phyloP scores from a whole-genome alignment of 2,888 invertebrate genomes.

The Stenurella melanura region DNA sequence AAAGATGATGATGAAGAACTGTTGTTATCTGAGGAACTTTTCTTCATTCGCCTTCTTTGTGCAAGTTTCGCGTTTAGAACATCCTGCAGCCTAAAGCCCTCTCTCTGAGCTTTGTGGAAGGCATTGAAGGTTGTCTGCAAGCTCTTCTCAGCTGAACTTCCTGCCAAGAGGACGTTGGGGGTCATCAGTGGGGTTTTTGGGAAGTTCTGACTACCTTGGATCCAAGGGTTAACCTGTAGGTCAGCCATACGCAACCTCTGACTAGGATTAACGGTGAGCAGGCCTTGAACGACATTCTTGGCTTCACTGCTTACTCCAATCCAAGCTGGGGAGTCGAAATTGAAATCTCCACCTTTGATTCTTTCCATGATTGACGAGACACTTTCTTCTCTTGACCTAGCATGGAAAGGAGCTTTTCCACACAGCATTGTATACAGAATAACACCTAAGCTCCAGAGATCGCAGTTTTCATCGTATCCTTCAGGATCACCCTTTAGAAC shows the following conservation, averaged over 20 bases:
- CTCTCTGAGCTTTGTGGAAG: conserved; percentile 80
- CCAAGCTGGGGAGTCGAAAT: conserved; percentile 84
- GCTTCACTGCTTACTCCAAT: conserved; percentile 83
- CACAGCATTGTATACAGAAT: conserved; percentile 85
- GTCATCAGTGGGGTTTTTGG: conserved; percentile 78
- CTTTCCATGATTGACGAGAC: conserved; percentile 85
- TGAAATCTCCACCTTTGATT: conserved; percentile 87
- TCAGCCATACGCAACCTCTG: conserved; percentile 82
- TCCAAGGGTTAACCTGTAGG: conserved; percentile 82
- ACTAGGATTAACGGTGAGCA: conserved; percentile 87
- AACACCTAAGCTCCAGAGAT: conserved; percentile 97
- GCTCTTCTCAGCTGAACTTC: conserved; percentile 71
- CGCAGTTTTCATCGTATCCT: conserved; percentile 94
- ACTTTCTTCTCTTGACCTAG: conserved; percentile 80
- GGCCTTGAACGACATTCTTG: conserved; percentile 83
- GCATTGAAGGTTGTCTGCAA: conserved; percentile 81
- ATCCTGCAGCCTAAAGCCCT: conserved; percentile 85
- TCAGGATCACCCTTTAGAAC: conserved; percentile 80
- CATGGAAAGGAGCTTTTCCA: conserved; percentile 91
- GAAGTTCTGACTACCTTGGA: conserved; percentile 73
- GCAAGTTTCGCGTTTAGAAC: conserved; percentile 83
- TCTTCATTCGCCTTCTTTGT: conserved; percentile 80
- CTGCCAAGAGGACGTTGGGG: conserved; percentile 76
- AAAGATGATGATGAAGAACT: conserved; percentile 70
- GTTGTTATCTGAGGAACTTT: conserved; percentile 73